phyloP scores from a whole-genome alignment of 2,113 vertebrate species.

The Myodes glareolus region DNA sequence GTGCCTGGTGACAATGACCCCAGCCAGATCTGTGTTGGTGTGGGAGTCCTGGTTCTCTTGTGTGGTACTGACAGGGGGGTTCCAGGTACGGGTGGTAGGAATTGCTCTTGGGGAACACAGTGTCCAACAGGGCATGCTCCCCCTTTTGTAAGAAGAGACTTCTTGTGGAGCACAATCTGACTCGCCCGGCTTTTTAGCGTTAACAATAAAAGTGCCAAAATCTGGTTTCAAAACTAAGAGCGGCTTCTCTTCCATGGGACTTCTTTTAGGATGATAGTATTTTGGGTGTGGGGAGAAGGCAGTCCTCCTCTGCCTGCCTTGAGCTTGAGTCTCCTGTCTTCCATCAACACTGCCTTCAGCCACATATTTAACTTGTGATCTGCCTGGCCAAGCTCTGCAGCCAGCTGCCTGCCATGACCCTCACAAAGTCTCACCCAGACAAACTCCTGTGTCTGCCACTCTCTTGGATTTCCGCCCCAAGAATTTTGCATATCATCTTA shows the following conservation, averaged over 20 bases:
- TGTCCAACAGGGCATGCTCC: no score
- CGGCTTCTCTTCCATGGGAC: not conserved
- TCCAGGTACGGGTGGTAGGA: not conserved
- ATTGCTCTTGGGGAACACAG: not conserved
- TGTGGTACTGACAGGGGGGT: not conserved
- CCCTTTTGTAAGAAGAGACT: not conserved
- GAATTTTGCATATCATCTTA: not conserved
- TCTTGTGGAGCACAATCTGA: not conserved
- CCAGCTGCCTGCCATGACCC: not conserved
- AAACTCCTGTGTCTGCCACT: constrained; percentile 12
- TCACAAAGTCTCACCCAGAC: not conserved
- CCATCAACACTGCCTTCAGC: not conserved
- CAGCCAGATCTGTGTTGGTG: not conserved
- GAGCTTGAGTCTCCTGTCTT: not conserved
- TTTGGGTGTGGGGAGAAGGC: not conserved
- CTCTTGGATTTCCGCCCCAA: not conserved
- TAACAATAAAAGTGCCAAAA: not conserved
- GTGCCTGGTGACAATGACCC: not conserved
- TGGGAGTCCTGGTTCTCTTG: not conserved
- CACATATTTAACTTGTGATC: not conserved
- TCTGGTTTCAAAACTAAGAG: constrained; percentile 21
- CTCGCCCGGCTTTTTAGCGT: not conserved
- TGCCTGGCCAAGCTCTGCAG: not conserved
- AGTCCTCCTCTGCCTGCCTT: not conserved
- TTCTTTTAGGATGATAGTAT: not conserved